These are phyloP conservation scores for Alethe castanea DNA, from an alignment of 2,113 vertebrate species.

Conservation along the genomic window DNA sequence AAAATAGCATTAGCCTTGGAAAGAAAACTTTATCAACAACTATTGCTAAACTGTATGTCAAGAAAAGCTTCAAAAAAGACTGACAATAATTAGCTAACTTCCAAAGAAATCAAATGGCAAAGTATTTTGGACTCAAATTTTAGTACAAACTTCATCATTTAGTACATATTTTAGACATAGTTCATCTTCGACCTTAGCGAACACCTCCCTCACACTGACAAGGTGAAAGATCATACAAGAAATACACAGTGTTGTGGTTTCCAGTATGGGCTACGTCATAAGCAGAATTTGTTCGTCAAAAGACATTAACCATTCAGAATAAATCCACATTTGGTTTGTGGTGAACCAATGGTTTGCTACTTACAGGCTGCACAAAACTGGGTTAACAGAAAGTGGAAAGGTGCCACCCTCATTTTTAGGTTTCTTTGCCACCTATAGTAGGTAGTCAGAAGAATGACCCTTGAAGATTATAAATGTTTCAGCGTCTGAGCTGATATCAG, in stretches of 20 bases:
- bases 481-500: background rate
- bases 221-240: background rate
- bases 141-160: background rate
- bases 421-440: background rate
- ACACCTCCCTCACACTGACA: background rate
- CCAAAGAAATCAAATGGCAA: background rate
- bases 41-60: background rate
- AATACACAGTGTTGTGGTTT: background rate
- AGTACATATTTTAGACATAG: background rate
- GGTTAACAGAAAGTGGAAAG: background rate
- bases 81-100: background rate
- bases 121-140: background rate
- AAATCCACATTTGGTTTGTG: background rate
- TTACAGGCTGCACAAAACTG: background rate
- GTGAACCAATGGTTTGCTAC: background rate
- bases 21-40: background rate
- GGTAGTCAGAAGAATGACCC: background rate
- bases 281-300: background rate
- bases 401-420: too few relatives aligned
- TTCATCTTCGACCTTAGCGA: background rate
- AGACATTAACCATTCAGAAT: accelerated
- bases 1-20: background rate
- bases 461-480: accelerated
- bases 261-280: background rate
- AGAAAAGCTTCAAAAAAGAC: background rate